These are phyloP conservation scores for Morone saxatilis DNA, from an alignment of 2,113 vertebrate species.

Conservation along the genomic window DNA sequence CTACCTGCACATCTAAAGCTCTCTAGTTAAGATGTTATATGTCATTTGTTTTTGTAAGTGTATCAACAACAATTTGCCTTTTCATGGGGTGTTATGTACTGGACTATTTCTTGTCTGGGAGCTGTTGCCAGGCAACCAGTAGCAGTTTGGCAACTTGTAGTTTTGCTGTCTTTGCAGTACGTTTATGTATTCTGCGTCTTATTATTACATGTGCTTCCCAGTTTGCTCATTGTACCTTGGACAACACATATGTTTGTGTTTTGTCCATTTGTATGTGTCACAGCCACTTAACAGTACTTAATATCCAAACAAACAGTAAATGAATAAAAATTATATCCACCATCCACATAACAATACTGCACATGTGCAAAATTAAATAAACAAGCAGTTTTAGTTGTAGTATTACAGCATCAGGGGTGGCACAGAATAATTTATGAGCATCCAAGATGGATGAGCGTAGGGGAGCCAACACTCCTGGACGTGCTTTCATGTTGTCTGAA, in stretches of 20 bases:
- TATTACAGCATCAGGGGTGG: not conserved
- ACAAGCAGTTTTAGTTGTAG: not conserved
- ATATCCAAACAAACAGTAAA: not conserved
- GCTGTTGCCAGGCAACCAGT: slow-evolving; percentile 21
- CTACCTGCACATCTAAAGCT: not conserved
- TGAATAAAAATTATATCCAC: not conserved
- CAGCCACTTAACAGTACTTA: not conserved
- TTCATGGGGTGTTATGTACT: not conserved
- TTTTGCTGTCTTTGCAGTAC: not conserved
- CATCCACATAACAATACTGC: not conserved
- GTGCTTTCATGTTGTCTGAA: slow-evolving; percentile 40
- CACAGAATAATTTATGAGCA: slow-evolving; percentile 34
- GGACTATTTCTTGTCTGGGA: not conserved
- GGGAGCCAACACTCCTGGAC: slow-evolving; percentile 32
- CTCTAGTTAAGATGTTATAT: not conserved
- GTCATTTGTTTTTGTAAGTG: too few relatives aligned
- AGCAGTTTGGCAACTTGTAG: not conserved
- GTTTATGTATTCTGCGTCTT: not conserved
- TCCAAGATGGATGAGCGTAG: slow-evolving; percentile 2
- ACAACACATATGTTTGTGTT: not conserved
- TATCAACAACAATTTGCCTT: not conserved
- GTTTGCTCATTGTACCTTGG: not conserved
- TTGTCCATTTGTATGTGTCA: not conserved
- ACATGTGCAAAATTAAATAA: not conserved
- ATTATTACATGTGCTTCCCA: not conserved